Percentiles rank a stretch among this genome's conserved stretches.
Conservation (phyloP, 2,888 invertebrate species). For the Coelopa pilipes region DNA sequence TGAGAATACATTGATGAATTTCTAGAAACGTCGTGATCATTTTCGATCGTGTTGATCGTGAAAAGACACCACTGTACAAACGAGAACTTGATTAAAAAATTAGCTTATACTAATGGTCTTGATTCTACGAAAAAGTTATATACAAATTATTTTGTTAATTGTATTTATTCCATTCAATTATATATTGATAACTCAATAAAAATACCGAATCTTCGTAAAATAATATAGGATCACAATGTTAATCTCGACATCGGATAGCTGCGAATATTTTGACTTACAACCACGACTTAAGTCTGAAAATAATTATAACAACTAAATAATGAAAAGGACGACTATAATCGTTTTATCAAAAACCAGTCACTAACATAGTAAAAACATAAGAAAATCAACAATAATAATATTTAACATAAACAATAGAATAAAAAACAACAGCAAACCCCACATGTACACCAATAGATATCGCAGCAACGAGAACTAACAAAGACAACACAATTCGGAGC, state of each 20-base stretch:
- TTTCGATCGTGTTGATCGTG: too few species aligned
- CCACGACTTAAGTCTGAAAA: background rate
- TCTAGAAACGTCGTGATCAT: too few species aligned
- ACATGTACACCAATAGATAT: too few species aligned
- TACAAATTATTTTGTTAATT: too few species aligned
- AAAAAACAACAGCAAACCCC: background rate
- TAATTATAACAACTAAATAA: background rate
- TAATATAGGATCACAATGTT: background rate
- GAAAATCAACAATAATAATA: background rate
- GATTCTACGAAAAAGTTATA: too few species aligned
- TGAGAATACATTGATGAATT: too few species aligned
- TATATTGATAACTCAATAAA: slow-evolving; percentile 1
- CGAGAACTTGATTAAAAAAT: too few species aligned
- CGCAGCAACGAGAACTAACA: background rate
- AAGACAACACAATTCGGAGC: slow-evolving; percentile 6
- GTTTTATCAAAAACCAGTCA: too few species aligned
- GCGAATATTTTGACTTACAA: background rate
- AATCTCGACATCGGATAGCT: background rate
- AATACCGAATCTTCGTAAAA: background rate
- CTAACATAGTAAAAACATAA: background rate
- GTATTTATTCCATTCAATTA: too few species aligned
- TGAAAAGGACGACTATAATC: background rate
- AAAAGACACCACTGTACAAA: too few species aligned
- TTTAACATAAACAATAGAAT: too few species aligned
- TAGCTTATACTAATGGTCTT: too few species aligned